A percentile compares a stretch with the other conserved stretches of the same genome.
These are phyloP conservation scores for Pygocentrus nattereri DNA, from an alignment of 2,797 vertebrate species.

Conservation along the genomic window DNA sequence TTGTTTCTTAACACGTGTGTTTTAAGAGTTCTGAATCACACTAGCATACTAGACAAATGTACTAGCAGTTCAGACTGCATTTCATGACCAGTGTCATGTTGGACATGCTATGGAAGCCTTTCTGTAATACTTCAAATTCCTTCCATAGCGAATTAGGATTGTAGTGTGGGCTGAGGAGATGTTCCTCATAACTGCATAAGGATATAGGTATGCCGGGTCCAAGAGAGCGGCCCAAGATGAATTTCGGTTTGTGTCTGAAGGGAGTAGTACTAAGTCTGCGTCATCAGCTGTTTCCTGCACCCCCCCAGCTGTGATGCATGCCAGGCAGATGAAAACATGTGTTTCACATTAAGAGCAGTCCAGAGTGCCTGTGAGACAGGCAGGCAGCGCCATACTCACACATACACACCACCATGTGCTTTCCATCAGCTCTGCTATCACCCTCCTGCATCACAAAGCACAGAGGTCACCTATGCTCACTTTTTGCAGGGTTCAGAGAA, in stretches of 20 bases:
- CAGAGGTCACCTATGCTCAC: not conserved
- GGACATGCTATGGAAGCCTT: no score
- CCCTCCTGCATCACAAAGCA: constrained; percentile 30
- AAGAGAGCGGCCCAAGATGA: constrained; percentile 23
- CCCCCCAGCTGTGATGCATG: constrained; percentile 65
- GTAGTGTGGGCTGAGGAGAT: no score
- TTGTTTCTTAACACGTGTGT: no score
- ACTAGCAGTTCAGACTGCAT: no score
- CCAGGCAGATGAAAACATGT: constrained; percentile 73
- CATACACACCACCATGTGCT: constrained; percentile 33
- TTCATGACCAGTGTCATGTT: no score
- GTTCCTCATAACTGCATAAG: no score
- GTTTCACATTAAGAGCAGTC: constrained; percentile 76
- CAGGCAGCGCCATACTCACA: constrained; percentile 4
- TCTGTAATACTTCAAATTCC: no score
- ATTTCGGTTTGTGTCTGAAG: constrained; percentile 36
- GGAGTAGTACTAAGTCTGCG: constrained; percentile 30
- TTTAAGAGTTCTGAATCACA: no score
- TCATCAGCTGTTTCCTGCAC: constrained; percentile 72
- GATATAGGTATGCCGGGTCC: not conserved
- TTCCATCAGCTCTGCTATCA: constrained; percentile 21
- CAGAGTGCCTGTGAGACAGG: constrained; percentile 49
- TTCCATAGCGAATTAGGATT: no score
- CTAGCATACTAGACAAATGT: no score
- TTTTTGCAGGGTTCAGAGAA: not conserved